Base-by-base conservation (phyloP, 2,888 invertebrate genomes). In the Homarus gammarus region DNA sequence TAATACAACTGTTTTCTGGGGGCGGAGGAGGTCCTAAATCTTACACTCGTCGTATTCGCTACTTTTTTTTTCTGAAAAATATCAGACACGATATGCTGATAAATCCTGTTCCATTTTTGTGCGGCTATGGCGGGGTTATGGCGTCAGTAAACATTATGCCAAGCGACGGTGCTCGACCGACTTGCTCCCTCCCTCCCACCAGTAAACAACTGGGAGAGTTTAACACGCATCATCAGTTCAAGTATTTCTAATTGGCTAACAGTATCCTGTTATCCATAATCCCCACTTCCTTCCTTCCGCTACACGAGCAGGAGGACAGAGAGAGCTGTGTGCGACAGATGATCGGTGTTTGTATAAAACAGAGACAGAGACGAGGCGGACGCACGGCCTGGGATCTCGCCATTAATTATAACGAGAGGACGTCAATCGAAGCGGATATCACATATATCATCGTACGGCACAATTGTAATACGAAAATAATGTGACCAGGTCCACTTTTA, bases 401-500 rank as follows among this genome's bases (percentile, higher is more conserved):
- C 84, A 85, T 85, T 77, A 73, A 73, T 85, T 85, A 85, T 85
- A 77, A 85, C 84, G 73, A 85, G 33, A 70, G 83, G 83, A 44
- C 84, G 84, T 84, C 84, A 84, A 84, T 84, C 84, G 84, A 27
- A 75, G 86, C 79, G 86, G 68, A 86, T 78, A 86, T 73, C 86
- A 78, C 86, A 86, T 86, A 77, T 70, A 78, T 86, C 86, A 86
- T 78, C 73, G 73, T 79, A 79, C 86, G 86, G 86, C 61, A 64
- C 86, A 86, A 86, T 86, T 86, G 86, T 86, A 86, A 86, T 86
- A 86, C 86, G 79, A 64, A 70, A 86, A 86, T 86, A 86, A 86
- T 86, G 86, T 78, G 86, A 78, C 86, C 84, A 84, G 84, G 84
- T 86, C 86, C 86, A 86, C 86, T 86, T 86, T 86, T 86, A 86